Conservation (phyloP, 2,888 invertebrate species). For the Sarcophaga carnaria region DNA sequence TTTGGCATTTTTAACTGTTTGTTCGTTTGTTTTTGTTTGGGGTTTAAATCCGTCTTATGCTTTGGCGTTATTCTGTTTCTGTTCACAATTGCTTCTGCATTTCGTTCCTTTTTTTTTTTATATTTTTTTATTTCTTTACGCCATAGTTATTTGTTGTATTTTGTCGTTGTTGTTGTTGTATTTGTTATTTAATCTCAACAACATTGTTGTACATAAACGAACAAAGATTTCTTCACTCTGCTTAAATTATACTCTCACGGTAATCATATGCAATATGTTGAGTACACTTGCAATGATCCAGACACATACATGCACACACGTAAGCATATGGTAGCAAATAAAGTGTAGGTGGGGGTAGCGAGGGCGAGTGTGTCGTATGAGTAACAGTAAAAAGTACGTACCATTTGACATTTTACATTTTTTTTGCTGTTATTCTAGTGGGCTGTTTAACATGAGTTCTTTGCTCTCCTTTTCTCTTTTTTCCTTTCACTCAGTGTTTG, state of each 20-base stretch:
- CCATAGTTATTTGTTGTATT: neutral
- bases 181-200: constrained; percentile 39
- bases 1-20: constrained; percentile 63
- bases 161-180: neutral
- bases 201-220: constrained; percentile 47
- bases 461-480: neutral
- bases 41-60: neutral
- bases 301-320: neutral
- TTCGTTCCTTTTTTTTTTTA: neutral
- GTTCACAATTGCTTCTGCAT: neutral
- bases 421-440: constrained; percentile 42
- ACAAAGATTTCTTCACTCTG: constrained; percentile 30
- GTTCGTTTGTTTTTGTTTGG: constrained; percentile 24
- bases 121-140: constrained; percentile 11
- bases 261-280: constrained; percentile 61
- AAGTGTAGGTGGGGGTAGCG: neutral
- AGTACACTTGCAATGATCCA: neutral
- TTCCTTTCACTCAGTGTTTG: neutral
- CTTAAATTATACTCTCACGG: constrained; percentile 53
- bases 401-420: constrained; percentile 66
- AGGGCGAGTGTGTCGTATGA: no score
- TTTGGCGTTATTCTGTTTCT: constrained; percentile 28
- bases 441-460: constrained; percentile 56
- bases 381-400: constrained; percentile 11
- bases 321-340: neutral